Percentiles rank a stretch among this genome's conserved stretches.
Conservation (phyloP, 2,888 invertebrate genomes). For the Microctonus hyperodae region DNA sequence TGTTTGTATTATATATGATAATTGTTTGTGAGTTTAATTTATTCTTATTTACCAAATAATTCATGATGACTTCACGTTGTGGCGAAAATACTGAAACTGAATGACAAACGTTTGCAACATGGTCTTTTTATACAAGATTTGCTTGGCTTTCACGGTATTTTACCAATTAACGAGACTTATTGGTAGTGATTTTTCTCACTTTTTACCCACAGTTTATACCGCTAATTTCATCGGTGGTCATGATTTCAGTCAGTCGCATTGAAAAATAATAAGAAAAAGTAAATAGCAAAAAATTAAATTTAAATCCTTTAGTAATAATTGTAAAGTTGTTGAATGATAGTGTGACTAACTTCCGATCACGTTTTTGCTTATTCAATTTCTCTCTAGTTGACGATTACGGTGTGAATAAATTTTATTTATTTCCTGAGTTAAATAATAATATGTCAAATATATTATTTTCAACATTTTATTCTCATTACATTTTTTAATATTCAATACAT, state of each 20-base stretch:
- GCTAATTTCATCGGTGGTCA: slow-evolving; percentile 26
- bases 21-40: slow-evolving; percentile 4
- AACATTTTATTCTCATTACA: no score
- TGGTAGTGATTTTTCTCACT: slow-evolving; percentile 6
- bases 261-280: slow-evolving; percentile 13
- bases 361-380: slow-evolving; percentile 32
- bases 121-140: slow-evolving; percentile 54
- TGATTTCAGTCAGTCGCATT: slow-evolving; percentile 24
- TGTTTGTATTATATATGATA: slow-evolving; percentile 13
- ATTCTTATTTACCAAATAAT: slow-evolving; percentile 46
- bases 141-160: slow-evolving; percentile 53
- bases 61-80: slow-evolving; percentile 42
- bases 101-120: slow-evolving; percentile 33
- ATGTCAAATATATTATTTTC: not conserved
- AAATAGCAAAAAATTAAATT: not conserved
- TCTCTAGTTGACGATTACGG: slow-evolving; percentile 23
- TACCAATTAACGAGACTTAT: slow-evolving; percentile 23
- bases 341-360: slow-evolving; percentile 36
- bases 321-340: not conserved
- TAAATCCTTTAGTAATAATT: not conserved
- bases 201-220: slow-evolving; percentile 19
- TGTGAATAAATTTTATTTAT: not conserved
- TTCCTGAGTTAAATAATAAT: not conserved
- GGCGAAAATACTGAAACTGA: slow-evolving; percentile 45
- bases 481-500: not conserved